Base-by-base conservation (phyloP, 2,888 invertebrate species). In the Agrilus cyanescens region DNA sequence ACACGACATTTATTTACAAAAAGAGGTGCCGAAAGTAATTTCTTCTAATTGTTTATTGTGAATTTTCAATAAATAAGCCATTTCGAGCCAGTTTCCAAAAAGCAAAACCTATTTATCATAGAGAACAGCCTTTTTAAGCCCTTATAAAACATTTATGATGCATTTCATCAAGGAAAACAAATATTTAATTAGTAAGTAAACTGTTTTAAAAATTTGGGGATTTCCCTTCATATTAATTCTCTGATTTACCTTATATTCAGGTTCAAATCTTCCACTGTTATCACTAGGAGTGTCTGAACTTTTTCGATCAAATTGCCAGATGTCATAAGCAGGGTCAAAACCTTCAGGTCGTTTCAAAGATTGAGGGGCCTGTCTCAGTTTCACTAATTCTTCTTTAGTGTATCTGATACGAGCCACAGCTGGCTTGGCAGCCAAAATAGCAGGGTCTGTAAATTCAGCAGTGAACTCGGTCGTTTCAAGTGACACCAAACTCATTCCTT, bases 261-360 rank as follows among this genome's bases (percentile, higher is more conserved):
- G 75, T 33, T 70, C 72, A 41, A 68, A 66, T 29, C 69, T 71
- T 52, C 70, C 66, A 40, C 75, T 77, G 43, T 76, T 77, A 54
- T 78, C 79, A 42, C 73, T 71, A 12, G 80, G 78, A 37, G 78
- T 76, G 49, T 80, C 79, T 47, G 71, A 71, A 13, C 72, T 67
- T 57, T 76, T 78, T 59, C 72, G 70, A 51, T 69, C 70, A 49
- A 65, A 58, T 53, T 69, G 70, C 74, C 74, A 75, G 14, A 67
- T 74, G 57, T 73, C 72, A 58, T 69, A 71, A 40, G 69, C 69
- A 50, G 67, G 63, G 55, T 76, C 73, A 49, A 80, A 65, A 65
- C 79, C 81, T 53, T 78, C 76, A n/a, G 89, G 85, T 57, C 81
- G 76, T 46, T 70, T 73, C 60, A 77, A 78, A 37, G 87, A 80